Evolutionary conservation across 1,140 invertebrate genomes (phyloP).

Genomic region (Plectus sambesii): DNA sequence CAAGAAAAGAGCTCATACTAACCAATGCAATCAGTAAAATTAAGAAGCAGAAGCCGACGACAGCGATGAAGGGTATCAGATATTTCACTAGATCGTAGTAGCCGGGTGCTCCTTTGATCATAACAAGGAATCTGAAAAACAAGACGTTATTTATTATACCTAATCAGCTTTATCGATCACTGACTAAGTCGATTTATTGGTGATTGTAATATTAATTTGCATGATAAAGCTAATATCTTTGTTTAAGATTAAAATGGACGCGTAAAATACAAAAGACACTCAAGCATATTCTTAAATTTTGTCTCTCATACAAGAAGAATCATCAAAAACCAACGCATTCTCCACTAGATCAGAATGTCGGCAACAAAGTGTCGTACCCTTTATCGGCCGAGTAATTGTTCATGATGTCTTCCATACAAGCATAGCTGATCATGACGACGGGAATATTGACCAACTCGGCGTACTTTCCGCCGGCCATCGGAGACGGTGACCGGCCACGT

Average conservation of each 20-base stretch:
- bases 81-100: conserved; percentile 45
- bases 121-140: conserved; percentile 34
- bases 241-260: background rate
- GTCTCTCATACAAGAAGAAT: conserved; percentile 5
- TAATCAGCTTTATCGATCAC: too few species aligned
- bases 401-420: conserved; percentile 32
- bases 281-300: background rate
- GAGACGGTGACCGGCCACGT: conserved; percentile 25
- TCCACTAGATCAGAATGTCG: too few species aligned
- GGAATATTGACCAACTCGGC: conserved; percentile 34
- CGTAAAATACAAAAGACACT: too few species aligned
- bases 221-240: conserved; percentile 9
- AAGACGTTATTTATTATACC: too few species aligned
- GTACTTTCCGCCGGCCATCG: conserved; percentile 39
- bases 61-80: conserved; percentile 41
- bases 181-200: too few species aligned
- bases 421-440: conserved; percentile 41
- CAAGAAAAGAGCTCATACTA: too few species aligned
- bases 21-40: conserved; percentile 40
- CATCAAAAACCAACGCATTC: too few species aligned
- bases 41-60: conserved; percentile 42
- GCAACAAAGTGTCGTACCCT: conserved; percentile 30
- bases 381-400: conserved; percentile 28
- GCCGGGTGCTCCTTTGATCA: conserved; percentile 39
- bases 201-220: conserved; percentile 10